Evolutionary conservation across 2,888 invertebrate genomes (phyloP).

Genomic region (Rhodophaea formosa): DNA sequence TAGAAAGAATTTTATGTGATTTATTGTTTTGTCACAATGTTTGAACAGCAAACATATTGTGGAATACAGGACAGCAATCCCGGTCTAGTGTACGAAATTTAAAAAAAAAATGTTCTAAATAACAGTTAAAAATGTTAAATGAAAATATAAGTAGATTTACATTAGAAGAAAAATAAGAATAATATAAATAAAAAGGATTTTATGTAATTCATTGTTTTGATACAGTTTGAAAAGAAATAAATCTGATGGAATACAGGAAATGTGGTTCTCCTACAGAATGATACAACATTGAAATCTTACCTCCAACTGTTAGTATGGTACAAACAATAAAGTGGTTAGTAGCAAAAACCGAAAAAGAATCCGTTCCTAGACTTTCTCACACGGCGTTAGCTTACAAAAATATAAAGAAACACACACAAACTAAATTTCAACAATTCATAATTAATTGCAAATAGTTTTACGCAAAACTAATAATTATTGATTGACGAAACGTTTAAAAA

Average conservation of each 20-base stretch:
- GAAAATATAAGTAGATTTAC: too few species aligned
- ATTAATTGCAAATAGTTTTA: too few species aligned
- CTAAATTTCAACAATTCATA: background rate
- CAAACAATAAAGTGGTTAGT: conserved; percentile 32
- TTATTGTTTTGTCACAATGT: background rate
- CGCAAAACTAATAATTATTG: too few species aligned
- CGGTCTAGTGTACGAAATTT: too few species aligned
- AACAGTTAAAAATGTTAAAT: too few species aligned
- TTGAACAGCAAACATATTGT: background rate
- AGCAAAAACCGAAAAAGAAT: conserved; percentile 21
- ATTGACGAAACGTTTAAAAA: too few species aligned
- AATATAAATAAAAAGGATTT: too few species aligned
- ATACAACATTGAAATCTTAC: conserved; percentile 28
- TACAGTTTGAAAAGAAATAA: background rate
- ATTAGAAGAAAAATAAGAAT: too few species aligned
- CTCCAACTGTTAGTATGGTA: conserved; percentile 38
- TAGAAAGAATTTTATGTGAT: too few species aligned
- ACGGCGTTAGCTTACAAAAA: background rate
- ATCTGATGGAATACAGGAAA: background rate
- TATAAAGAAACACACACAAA: background rate
- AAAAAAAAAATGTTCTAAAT: too few species aligned
- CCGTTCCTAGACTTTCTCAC: background rate
- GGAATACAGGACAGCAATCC: too few species aligned
- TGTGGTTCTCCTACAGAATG: background rate
- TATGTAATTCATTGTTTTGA: background rate